Base-by-base conservation (phyloP, 2,888 invertebrate species). In the Cryptus armator region DNA sequence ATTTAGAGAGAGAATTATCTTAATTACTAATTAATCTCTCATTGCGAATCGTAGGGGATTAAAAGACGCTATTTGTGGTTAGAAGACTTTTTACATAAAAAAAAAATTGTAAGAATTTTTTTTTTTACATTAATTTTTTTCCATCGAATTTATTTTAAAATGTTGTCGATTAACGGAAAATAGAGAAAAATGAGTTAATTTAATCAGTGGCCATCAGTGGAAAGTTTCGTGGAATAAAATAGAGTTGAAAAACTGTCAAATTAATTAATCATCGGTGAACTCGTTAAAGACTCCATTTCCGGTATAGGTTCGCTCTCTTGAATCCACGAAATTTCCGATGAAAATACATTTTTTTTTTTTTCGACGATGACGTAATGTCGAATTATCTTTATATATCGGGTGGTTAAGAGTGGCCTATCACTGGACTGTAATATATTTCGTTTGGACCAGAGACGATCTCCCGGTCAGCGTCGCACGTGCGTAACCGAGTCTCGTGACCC, bases 401-500 rank as follows among this genome's bases (percentile, higher is more conserved):
- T 0, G 56, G 3, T n/a, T 0, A 53, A 32, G n/a, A 37, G 16
- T 71, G 3, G 44, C 53, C 71, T 1, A 53, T 14, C 16, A 19
- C 53, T 71, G 71, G 51, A 19, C 53, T 53, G 14, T 19, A 10
- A 9, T 32, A 37, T 14, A 10, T 46, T 14, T 44, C 67, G 24
- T 29, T 14, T n/a, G 48, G 46, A 66, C 48, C 48, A n/a, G 14
- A 1, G n/a, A 59, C 29, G 29, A 68, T 53, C 53, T 53, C 12
- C 48, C 12, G 43, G 12, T 19, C 29, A 32, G 29, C 46, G 44
- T 32, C 84, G 46, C 84, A 84, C 70, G 81, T 84, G 86, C 84
- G 81, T 85, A 76, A 77, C 81, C 76, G 74, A 76, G 75, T 78
- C 86, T 78, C 78, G 74, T 86, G 86, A 86, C 86, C 86, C 86